A percentile compares a stretch with the other conserved stretches of the same genome.
Conservation (phyloP, 2,797 vertebrate genomes). For the Anisognathus igniventris region DNA sequence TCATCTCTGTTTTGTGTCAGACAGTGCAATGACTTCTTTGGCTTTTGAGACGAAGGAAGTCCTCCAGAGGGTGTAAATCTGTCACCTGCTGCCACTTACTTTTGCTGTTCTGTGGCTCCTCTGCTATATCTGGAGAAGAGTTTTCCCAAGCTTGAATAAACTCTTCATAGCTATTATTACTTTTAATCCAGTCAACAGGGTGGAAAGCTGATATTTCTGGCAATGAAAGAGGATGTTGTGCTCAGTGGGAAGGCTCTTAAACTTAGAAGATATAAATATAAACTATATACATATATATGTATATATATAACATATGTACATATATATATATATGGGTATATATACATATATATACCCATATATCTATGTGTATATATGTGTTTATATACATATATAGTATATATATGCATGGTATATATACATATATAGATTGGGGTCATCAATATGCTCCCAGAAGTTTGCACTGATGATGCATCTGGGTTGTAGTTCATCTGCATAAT, state of each 20-base stretch:
- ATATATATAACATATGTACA: not conserved
- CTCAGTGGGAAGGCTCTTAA: not conserved
- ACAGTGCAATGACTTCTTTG: not conserved
- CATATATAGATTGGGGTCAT: not conserved
- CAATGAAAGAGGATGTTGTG: not conserved
- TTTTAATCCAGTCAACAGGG: not conserved
- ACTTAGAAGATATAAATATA: not conserved
- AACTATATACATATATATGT: not conserved
- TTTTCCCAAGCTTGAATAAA: not conserved
- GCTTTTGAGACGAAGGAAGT: not conserved
- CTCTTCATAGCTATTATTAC: not conserved
- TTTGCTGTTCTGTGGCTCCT: not conserved
- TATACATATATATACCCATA: no score
- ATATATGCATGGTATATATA: no score
- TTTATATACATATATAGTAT: no score
- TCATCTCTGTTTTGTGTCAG: not conserved
- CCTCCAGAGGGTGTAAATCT: not conserved
- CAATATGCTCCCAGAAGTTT: not conserved
- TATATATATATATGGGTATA: no score
- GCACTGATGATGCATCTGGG: not conserved
- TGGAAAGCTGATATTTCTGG: not conserved
- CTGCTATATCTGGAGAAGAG: not conserved
- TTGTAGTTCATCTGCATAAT: not conserved
- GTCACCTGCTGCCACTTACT: not conserved
- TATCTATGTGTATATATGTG: no score